Evolutionary conservation across 30 jellyfish, hydroid and myxozoan species (phyloP).

Genomic region (Phacellophora camtschatica): DNA sequence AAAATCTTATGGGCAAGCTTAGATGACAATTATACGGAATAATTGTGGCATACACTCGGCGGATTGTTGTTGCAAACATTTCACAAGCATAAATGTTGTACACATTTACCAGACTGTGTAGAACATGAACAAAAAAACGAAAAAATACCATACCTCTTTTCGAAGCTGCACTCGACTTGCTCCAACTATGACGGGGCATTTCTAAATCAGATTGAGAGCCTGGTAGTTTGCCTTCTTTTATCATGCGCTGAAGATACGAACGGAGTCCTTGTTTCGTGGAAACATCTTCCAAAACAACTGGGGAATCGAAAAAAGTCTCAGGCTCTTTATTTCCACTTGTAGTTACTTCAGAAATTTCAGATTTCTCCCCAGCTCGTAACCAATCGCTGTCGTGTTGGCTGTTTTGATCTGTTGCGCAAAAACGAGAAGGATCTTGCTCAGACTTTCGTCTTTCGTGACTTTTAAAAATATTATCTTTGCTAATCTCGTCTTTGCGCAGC

Average conservation of each 20-base stretch:
- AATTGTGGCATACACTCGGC: no score
- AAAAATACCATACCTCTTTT: constrained; percentile 32
- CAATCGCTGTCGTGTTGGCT: not conserved
- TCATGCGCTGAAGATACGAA: constrained; percentile 54
- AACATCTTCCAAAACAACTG: constrained; percentile 51
- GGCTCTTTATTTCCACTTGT: not conserved
- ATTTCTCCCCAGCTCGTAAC: not conserved
- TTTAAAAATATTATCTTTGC: not conserved
- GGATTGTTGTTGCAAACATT: no score
- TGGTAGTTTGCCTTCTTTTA: constrained; percentile 66
- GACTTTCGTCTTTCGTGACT: not conserved
- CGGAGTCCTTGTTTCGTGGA: constrained; percentile 69
- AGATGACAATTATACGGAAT: no score
- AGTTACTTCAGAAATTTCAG: no score
- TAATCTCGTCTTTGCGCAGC: not conserved
- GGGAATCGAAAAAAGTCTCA: no score
- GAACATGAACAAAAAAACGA: not conserved
- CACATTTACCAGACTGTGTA: not conserved
- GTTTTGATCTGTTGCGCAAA: not conserved
- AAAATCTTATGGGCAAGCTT: no score
- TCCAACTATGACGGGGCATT: constrained; percentile 52
- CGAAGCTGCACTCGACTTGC: constrained; percentile 39
- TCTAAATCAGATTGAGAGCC: constrained; percentile 2
- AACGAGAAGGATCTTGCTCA: not conserved
- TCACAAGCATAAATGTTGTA: no score